These are phyloP conservation scores for Galeopterus variegatus DNA, from an alignment of 2,113 vertebrate genomes.

Conservation along the genomic window DNA sequence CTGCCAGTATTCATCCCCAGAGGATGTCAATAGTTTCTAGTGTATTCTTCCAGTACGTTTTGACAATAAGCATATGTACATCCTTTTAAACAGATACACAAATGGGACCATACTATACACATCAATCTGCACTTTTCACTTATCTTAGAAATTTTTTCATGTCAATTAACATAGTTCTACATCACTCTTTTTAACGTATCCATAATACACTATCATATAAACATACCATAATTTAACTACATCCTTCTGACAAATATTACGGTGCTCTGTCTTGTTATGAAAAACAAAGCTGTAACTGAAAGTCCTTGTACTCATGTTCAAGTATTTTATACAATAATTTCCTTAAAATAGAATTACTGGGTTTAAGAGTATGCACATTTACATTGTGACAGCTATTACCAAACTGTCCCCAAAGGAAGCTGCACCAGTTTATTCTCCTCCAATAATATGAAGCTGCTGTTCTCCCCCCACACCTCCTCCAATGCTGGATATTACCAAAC, in stretches of 20 bases:
- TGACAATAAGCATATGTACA: neutral
- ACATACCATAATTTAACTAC: neutral
- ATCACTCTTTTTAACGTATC: neutral
- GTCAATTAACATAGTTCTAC: neutral
- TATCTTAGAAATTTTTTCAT: slow-evolving; percentile 49
- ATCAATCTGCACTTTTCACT: neutral
- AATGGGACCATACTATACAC: neutral
- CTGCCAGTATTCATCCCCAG: neutral
- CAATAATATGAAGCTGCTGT: neutral
- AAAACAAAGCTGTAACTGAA: slow-evolving; percentile 13
- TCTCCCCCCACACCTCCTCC: neutral
- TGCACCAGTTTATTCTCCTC: neutral
- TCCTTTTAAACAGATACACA: slow-evolving; percentile 45
- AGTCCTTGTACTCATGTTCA: neutral
- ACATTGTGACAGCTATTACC: neutral
- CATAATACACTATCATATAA: neutral
- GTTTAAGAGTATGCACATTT: neutral
- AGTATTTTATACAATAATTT: neutral
- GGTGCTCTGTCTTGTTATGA: neutral
- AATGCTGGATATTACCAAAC: neutral
- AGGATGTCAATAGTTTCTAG: neutral
- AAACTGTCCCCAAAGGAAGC: neutral
- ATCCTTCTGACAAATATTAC: neutral
- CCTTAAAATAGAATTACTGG: neutral
- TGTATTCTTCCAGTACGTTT: neutral